Conservation (phyloP, 37 sponge, comb jelly and placozoan genomes). For the Tethya wilhelma region DNA sequence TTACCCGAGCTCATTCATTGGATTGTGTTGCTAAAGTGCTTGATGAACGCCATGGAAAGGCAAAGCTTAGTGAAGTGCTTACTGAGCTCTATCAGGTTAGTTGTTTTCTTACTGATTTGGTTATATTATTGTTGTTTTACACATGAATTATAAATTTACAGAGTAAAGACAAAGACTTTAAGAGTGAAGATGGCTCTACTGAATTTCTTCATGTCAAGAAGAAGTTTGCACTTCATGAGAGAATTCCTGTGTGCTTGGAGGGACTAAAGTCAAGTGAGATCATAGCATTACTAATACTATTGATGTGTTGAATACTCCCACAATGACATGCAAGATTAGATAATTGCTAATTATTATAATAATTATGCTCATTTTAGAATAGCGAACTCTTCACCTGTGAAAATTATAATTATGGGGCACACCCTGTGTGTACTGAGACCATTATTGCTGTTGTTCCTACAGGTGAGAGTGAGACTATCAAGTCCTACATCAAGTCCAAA, state of each 20-base stretch:
- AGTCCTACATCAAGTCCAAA: background rate
- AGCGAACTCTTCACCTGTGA: background rate
- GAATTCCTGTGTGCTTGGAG: constrained; percentile 14
- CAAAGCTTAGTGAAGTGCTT: background rate
- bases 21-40: constrained; percentile 9
- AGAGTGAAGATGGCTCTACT: constrained; percentile 30
- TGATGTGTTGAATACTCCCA: background rate
- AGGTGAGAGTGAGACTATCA: constrained; percentile 34
- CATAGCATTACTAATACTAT: background rate
- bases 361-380: background rate
- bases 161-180: background rate
- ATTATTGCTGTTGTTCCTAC: background rate
- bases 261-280: constrained; percentile 15
- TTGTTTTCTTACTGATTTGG: background rate
- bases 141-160: background rate
- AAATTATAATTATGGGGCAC: too few relatives aligned
- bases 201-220: constrained; percentile 43
- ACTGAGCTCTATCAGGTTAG: constrained; percentile 18
- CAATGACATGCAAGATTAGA: too few relatives aligned
- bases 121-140: background rate
- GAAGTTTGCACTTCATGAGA: constrained; percentile 24
- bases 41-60: background rate
- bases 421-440: too few relatives aligned
- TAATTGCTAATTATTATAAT: too few relatives aligned
- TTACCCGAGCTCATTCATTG: constrained; percentile 21